Base-by-base conservation (phyloP, 2,888 invertebrate species). In the Standfussiana lucernea region DNA sequence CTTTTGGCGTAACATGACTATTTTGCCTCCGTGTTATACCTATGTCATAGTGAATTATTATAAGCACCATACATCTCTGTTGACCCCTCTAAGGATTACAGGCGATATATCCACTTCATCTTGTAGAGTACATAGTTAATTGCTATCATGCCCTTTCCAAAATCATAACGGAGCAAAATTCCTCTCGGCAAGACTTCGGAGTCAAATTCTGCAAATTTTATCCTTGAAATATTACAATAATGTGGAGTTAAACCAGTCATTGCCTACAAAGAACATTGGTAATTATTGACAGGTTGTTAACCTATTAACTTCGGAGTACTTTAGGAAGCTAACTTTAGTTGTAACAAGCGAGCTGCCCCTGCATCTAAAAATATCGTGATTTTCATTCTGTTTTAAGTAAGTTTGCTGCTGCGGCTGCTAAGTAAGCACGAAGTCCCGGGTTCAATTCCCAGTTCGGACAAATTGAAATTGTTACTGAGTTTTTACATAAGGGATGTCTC, bases 141-240 rank as follows among this genome's bases (percentile, higher is more conserved):
- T 77, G 67, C 71, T 42, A 32, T 37, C 32, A n/a, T 72, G 79
- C 83, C 83, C 83, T 83, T 81, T 79, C 42, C 32, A 37, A 79
- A 83, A 72, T 42, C 42, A 47, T 64, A 83, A 15, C 37, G 32
- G 42, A 32, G 10, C n/a, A 35, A 42, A 47, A 83, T 83, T 83
- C 72, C 72, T 62, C 6, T 13, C 18, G 28, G 50, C 28, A 21
- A 61, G 68, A 45, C n/a, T 45, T 65, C 3, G 59, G 40, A 69
- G 61, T 21, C 15, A 45, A 70, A 80, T 70, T 67, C 70, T 77
- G 45, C 61, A 66, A 59, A 70, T 77, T 66, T 40, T 82, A 82
- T 77, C 59, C 32, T 69, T 76, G 50, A 76, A 70, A 61, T 66
- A 35, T 67, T 70, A 45, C 50, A 66, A 47, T 72, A 28, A 62